Base-by-base conservation (phyloP, 2,113 vertebrate species). In the Illadopsis cleaveri region DNA sequence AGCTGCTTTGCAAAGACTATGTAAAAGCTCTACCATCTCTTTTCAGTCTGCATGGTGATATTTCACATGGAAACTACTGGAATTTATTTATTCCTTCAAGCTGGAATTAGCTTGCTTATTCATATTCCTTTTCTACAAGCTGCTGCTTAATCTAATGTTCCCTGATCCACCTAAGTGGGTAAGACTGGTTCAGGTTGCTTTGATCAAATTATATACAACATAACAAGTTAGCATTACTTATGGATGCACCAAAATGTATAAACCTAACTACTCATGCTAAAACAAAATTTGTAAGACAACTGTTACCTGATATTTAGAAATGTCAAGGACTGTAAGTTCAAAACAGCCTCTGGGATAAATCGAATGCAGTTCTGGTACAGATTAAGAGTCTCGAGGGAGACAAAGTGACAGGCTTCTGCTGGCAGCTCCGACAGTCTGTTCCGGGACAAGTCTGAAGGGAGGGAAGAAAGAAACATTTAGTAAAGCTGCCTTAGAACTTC, bases 321-420 rank as follows among this genome's bases (percentile, higher is more conserved):
- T 4, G 99, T 99, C 90, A 99, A 98, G 5, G 99, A 98, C 95
- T 99, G 99, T 66, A 99, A 97, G 86, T 99, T 99, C 83, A 99
- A 54, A 95, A 99, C 96, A 86, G 98, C 98, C 83, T 99, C 99
- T 48, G 99, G 99, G 45, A 99, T 98, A n/a, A 98, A 98, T 15
- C 99, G 98, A 89, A 99, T 98, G 97, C 99, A 99, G 97, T 99
- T 99, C 98, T 99, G 99, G 96, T 99, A 99, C 33, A 99, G 98
- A 89, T 99, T 99, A 83, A 99, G 98, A 97, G 98, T 99, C 98
- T 99, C 99, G 57, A 99, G 98, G 77, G 99, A 99, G 71, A 99
- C 99, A 20, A 99, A 99, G 95, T 98, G 97, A 95, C 99, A 99
- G 2, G 98, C 98, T 97, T 99, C 99, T 94, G 98, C 89, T 37